phyloP scores from a whole-genome alignment of 2,797 vertebrate species.

The Antennarius maculatus region DNA sequence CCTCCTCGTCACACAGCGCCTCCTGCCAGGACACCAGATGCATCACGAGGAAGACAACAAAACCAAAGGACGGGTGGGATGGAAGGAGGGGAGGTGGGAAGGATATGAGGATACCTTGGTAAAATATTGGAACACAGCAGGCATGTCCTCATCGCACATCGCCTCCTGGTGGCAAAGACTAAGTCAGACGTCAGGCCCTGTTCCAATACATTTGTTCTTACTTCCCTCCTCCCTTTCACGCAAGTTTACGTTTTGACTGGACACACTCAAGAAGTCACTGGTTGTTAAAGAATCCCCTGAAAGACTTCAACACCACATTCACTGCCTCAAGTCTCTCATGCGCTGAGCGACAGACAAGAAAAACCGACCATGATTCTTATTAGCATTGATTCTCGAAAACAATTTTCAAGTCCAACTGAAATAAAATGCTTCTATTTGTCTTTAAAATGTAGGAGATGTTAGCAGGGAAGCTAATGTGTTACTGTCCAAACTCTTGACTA shows the following conservation, averaged over 20 bases:
- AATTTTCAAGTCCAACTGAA: conserved; percentile 33
- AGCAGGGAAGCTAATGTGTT: too few relatives aligned
- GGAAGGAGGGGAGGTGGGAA: conserved; percentile 14
- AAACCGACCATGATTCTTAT: not conserved
- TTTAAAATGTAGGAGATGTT: too few relatives aligned
- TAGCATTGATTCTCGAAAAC: not conserved
- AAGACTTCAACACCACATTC: conserved; percentile 37
- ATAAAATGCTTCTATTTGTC: not conserved
- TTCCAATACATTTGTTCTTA: conserved; percentile 43
- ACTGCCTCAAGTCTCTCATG: conserved; percentile 27
- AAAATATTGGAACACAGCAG: conserved; percentile 81
- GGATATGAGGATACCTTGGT: conserved; percentile 73
- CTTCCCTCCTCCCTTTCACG: conserved; percentile 40
- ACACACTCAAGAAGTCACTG: not conserved
- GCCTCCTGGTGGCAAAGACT: conserved; percentile 76
- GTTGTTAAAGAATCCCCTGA: conserved; percentile 5
- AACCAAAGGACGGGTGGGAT: not conserved
- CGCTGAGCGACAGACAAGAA: conserved; percentile 25
- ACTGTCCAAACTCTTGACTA: too few relatives aligned
- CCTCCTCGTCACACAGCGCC: conserved; percentile 84
- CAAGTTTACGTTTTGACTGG: conserved; percentile 4
- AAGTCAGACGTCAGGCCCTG: conserved; percentile 54
- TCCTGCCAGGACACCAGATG: conserved; percentile 73
- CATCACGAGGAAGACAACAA: conserved; percentile 34
- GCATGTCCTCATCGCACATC: conserved; percentile 79